Percentiles rank a stretch among this genome's conserved stretches.
These are phyloP conservation scores for Eristalis intricaria DNA, from an alignment of 2,888 invertebrate genomes.

Conservation along the genomic window DNA sequence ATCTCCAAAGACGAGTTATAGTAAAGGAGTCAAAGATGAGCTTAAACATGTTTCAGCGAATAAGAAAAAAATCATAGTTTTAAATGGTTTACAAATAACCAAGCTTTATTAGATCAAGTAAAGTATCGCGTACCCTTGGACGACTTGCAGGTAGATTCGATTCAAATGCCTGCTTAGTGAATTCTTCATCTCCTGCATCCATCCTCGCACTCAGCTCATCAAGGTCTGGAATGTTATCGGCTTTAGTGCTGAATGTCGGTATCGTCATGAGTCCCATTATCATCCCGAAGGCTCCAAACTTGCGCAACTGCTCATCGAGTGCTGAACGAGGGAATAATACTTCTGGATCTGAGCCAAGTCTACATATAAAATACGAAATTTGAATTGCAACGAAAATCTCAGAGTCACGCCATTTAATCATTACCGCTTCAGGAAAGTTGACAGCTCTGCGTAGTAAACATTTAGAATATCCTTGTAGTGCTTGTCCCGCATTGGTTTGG, in stretches of 20 bases:
- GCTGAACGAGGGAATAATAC: constrained; percentile 74
- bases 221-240: constrained; percentile 77
- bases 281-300: constrained; percentile 76
- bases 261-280: constrained; percentile 77
- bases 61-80: background rate
- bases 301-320: constrained; percentile 75
- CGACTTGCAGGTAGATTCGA: constrained; percentile 14
- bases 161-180: background rate
- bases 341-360: constrained; percentile 75
- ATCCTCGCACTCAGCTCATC: constrained; percentile 76
- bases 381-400: background rate
- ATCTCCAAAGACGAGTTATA: too few relatives aligned
- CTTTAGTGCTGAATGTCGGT: constrained; percentile 76
- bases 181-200: constrained; percentile 72
- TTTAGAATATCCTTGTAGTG: constrained; percentile 75
- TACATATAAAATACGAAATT: constrained; percentile 30
- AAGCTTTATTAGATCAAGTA: constrained; percentile 75
- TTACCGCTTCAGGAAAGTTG: constrained; percentile 75
- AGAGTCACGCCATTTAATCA: background rate
- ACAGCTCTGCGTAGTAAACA: constrained; percentile 75
- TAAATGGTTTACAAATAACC: constrained; percentile 73
- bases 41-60: background rate
- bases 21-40: too few relatives aligned
- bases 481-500: constrained; percentile 74
- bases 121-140: constrained; percentile 76